These are phyloP conservation scores for Luperina testacea DNA, from an alignment of 2,888 invertebrate genomes.

Conservation along the genomic window DNA sequence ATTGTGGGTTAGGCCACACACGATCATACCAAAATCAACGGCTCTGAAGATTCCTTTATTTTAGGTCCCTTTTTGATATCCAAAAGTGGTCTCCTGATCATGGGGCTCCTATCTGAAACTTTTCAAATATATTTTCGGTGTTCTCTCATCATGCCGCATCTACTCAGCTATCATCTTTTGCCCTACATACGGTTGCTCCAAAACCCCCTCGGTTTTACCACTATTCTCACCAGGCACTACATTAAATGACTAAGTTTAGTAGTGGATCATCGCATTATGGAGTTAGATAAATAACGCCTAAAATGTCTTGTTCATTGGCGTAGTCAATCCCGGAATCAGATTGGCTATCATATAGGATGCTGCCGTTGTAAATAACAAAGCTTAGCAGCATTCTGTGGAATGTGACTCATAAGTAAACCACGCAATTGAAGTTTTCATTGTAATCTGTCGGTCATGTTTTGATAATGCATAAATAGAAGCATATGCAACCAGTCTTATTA, in stretches of 20 bases:
- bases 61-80: too few relatives aligned
- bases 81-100: too few relatives aligned
- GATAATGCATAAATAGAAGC: neutral
- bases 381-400: constrained; percentile 3
- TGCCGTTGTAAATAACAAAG: constrained; percentile 1
- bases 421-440: neutral
- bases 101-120: too few relatives aligned
- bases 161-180: too few relatives aligned
- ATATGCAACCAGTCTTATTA: neutral
- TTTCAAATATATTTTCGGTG: too few relatives aligned
- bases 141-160: too few relatives aligned
- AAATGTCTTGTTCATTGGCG: neutral
- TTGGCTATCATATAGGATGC: constrained; percentile 1
- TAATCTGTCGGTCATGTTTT: neutral
- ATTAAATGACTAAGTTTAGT: neutral
- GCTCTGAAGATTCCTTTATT: too few relatives aligned
- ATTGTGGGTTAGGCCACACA: too few relatives aligned
- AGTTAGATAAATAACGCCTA: neutral
- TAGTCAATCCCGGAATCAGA: neutral
- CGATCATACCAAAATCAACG: too few relatives aligned
- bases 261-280: neutral
- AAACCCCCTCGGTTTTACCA: too few relatives aligned
- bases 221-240: neutral
- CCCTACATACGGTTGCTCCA: too few relatives aligned
- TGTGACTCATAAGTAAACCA: neutral